These are phyloP conservation scores for Hydrochoerus hydrochaeris DNA, from an alignment of 2,113 vertebrate genomes.

Conservation along the genomic window DNA sequence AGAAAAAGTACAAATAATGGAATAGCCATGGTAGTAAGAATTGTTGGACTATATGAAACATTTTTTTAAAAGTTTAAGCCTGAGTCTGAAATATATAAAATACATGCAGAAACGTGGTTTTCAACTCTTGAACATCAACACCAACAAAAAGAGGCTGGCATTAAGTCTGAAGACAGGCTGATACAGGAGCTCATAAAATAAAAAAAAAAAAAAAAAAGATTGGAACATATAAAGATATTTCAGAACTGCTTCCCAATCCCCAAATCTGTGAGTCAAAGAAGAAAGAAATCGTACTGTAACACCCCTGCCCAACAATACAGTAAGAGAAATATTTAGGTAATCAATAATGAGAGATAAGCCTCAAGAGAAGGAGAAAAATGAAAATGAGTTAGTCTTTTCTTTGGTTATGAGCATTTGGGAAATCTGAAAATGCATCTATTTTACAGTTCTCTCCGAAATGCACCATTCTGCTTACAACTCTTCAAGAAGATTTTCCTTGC, in stretches of 20 bases:
- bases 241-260: not conserved
- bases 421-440: not conserved
- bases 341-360: not conserved
- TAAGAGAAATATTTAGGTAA: slow-evolving; percentile 11
- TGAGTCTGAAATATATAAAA: not conserved
- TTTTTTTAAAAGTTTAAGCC: not conserved
- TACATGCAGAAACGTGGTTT: not conserved
- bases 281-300: not conserved
- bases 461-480: not conserved
- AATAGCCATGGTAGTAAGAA: not conserved
- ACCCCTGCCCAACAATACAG: not conserved
- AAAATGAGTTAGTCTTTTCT: slow-evolving; percentile 19
- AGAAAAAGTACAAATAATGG: not conserved
- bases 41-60: not conserved
- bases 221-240: not conserved
- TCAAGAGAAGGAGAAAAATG: slow-evolving; percentile 29
- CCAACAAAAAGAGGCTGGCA: not conserved
- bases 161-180: not conserved
- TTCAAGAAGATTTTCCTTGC: not conserved
- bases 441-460: not conserved
- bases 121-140: not conserved
- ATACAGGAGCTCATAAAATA: not conserved
- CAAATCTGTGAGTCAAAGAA: not conserved
- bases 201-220: not conserved
- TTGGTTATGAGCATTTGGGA: not conserved